These are phyloP conservation scores for Laticauda laticaudata DNA, from an alignment of 2,113 vertebrate species.

Conservation along the genomic window DNA sequence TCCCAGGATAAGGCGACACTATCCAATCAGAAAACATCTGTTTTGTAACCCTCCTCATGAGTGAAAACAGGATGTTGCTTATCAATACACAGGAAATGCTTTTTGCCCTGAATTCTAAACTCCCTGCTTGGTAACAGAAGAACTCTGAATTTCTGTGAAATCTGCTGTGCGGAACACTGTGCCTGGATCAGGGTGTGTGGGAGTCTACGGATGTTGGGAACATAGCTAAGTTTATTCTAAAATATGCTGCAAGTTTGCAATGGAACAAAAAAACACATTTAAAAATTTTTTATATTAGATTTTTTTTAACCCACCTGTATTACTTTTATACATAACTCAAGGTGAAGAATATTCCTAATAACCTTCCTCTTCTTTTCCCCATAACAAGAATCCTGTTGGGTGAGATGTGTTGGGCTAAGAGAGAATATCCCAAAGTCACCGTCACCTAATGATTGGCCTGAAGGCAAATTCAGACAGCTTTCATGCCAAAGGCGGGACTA, in stretches of 20 bases:
- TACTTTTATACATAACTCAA: not conserved
- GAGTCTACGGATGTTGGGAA: not conserved
- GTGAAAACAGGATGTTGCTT: slow-evolving; percentile 29
- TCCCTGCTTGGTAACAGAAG: not conserved
- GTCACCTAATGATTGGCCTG: too few species aligned
- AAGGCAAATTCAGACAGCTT: too few species aligned
- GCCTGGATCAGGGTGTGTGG: not conserved
- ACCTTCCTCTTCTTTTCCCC: not conserved
- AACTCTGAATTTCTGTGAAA: not conserved
- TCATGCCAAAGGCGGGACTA: too few species aligned
- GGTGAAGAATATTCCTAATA: not conserved
- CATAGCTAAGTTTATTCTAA: not conserved
- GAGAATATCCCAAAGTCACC: not conserved
- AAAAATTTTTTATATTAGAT: not conserved
- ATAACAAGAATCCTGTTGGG: not conserved
- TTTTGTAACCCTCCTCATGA: slow-evolving; percentile 53
- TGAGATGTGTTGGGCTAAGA: not conserved
- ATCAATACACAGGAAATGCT: slow-evolving; percentile 5
- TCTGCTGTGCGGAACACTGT: not conserved
- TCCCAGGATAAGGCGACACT: slow-evolving; percentile 42
- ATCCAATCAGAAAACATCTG: slow-evolving; percentile 51
- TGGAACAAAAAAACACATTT: not conserved
- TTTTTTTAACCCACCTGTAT: not conserved
- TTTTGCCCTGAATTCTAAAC: slow-evolving; percentile 2
- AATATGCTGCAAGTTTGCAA: not conserved